Evolutionary conservation across 1,140 invertebrate species (phyloP).

Genomic region (Drosophila nigrodunni): DNA sequence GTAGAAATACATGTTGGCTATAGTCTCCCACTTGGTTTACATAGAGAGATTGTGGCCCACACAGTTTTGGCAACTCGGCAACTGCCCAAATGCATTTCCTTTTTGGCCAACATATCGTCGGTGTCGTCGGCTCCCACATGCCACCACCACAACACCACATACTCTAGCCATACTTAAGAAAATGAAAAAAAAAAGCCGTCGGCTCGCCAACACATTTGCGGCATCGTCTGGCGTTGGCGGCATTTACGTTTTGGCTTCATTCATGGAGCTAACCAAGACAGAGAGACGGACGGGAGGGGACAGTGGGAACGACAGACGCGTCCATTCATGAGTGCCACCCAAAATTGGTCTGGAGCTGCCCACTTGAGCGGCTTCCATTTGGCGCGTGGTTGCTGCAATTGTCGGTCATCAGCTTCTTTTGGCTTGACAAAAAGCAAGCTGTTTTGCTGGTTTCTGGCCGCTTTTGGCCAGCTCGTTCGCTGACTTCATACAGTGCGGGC

Average conservation of each 20-base stretch:
- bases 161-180: constrained; percentile 28
- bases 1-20: constrained; percentile 29
- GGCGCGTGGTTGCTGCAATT: constrained; percentile 78
- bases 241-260: constrained; percentile 57
- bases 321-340: constrained; percentile 77
- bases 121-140: constrained; percentile 71
- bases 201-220: constrained; percentile 68
- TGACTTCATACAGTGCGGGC: constrained; percentile 60
- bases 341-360: constrained; percentile 71
- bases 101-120: constrained; percentile 63
- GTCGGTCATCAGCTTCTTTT: constrained; percentile 67
- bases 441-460: constrained; percentile 40
- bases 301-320: constrained; percentile 7
- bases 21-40: constrained; percentile 41
- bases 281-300: not conserved
- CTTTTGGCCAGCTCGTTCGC: constrained; percentile 30
- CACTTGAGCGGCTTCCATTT: constrained; percentile 68
- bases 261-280: constrained; percentile 46
- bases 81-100: constrained; percentile 79
- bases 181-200: constrained; percentile 55
- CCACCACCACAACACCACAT: constrained; percentile 21
- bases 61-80: constrained; percentile 52
- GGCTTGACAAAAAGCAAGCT: constrained; percentile 17
- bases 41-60: constrained; percentile 6
- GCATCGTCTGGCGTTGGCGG: constrained; percentile 50